These are phyloP conservation scores for Rhorus exstirpatorius DNA, from an alignment of 2,888 invertebrate species.

Conservation along the genomic window DNA sequence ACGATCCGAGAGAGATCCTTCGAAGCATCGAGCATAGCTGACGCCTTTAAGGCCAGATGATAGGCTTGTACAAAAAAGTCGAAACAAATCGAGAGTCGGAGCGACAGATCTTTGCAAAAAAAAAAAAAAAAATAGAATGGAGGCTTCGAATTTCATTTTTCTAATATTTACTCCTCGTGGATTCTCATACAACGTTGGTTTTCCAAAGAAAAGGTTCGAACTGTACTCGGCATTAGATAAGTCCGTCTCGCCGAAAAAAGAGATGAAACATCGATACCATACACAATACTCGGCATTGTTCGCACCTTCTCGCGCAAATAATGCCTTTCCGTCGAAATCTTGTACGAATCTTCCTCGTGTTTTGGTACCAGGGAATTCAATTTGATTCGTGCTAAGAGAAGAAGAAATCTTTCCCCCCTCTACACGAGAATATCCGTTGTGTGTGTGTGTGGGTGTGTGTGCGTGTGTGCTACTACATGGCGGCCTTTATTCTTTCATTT, in stretches of 20 bases:
- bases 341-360: constrained; percentile 35
- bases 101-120: too few relatives aligned
- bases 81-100: too few relatives aligned
- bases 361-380: constrained; percentile 39
- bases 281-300: constrained; percentile 43
- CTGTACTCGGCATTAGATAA: constrained; percentile 28
- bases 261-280: constrained; percentile 40
- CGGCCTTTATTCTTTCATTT: constrained; percentile 60
- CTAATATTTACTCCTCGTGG: background rate
- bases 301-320: constrained; percentile 15
- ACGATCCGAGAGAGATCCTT: background rate
- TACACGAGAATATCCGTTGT: background rate
- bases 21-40: background rate
- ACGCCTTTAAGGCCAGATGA: too few relatives aligned
- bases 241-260: constrained; percentile 18
- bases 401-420: constrained; percentile 8
- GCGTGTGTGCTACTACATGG: background rate
- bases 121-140: background rate
- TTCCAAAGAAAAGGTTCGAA: background rate
- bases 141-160: background rate
- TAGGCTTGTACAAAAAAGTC: too few relatives aligned
- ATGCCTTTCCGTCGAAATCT: constrained; percentile 33
- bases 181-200: background rate
- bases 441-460: background rate
- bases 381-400: constrained; percentile 19